phyloP scores from a whole-genome alignment of 2,113 vertebrate genomes.

The Python bivittatus region DNA sequence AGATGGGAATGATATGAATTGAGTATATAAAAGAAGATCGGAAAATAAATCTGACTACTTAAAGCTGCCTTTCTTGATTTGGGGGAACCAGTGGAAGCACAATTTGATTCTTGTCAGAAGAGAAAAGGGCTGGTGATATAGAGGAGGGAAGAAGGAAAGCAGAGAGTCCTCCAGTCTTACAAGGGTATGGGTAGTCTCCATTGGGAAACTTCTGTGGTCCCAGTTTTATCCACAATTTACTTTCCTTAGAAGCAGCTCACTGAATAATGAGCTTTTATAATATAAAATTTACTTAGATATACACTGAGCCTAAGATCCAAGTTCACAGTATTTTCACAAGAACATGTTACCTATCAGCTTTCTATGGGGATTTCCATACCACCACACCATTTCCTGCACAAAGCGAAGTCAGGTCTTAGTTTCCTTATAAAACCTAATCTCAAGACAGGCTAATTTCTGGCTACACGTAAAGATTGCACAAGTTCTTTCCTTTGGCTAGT shows the following conservation, averaged over 20 bases:
- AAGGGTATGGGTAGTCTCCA: background rate
- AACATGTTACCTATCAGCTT: background rate
- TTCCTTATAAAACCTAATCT: background rate
- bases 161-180: background rate
- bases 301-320: background rate
- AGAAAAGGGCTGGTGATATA: background rate
- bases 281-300: background rate
- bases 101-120: background rate
- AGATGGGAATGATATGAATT: background rate
- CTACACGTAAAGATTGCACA: background rate
- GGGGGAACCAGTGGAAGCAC: background rate
- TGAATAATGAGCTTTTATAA: background rate
- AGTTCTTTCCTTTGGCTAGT: background rate
- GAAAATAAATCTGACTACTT: background rate
- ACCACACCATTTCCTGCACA: background rate
- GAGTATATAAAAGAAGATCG: background rate
- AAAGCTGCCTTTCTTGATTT: background rate
- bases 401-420: background rate
- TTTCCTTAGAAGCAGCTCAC: background rate
- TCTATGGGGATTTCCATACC: background rate
- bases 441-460: background rate
- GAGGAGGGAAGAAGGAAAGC: background rate
- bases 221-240: background rate
- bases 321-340: background rate
- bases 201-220: background rate